phyloP scores from a whole-genome alignment of 2,113 vertebrate genomes.

The Hyla sarda region DNA sequence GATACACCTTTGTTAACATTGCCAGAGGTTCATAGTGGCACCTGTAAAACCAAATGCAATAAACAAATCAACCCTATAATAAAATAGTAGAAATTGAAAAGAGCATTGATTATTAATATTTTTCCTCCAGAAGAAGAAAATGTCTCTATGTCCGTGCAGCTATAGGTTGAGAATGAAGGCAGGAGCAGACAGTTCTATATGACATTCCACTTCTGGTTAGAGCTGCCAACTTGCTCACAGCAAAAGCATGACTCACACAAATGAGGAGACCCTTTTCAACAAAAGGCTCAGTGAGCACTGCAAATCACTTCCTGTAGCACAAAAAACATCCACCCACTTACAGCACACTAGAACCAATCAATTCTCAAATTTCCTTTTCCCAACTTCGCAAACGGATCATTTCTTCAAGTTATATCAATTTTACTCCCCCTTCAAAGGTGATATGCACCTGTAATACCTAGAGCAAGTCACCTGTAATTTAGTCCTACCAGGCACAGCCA shows the following conservation, averaged over 20 bases:
- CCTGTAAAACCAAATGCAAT: conserved; percentile 63
- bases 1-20: conserved; percentile 87
- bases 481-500: background rate
- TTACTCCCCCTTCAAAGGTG: conserved; percentile 63
- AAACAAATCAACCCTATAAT: conserved; percentile 58
- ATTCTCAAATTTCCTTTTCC: conserved; percentile 86
- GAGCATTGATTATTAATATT: conserved; percentile 43
- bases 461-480: background rate
- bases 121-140: conserved; percentile 57
- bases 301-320: conserved; percentile 98
- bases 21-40: conserved; percentile 78
- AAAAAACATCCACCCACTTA: conserved; percentile 90
- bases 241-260: conserved; percentile 98
- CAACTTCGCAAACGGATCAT: conserved; percentile 77
- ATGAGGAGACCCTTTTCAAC: conserved; percentile 98
- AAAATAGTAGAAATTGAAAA: conserved; percentile 53
- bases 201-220: conserved; percentile 79
- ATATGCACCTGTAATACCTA: conserved; percentile 61
- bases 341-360: conserved; percentile 92
- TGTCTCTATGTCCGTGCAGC: conserved; percentile 58
- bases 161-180: conserved; percentile 73
- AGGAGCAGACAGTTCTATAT: conserved; percentile 78
- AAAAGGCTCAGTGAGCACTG: conserved; percentile 98
- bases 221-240: conserved; percentile 91
- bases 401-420: conserved; percentile 73